Conservation (phyloP, 2,888 invertebrate species). For the Callimorpha dominula region DNA sequence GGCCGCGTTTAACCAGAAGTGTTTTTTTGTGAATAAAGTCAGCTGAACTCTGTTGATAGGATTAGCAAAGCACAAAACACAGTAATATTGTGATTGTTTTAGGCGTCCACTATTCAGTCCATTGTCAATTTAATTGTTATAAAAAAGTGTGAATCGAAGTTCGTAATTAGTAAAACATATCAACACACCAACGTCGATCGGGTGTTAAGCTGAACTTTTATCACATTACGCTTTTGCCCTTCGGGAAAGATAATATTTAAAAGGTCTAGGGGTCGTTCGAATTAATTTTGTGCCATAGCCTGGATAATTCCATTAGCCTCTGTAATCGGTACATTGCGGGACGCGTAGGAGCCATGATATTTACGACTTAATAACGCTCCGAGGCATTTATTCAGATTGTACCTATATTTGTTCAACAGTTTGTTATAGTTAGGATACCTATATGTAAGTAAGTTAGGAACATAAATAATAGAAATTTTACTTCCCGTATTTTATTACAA, state of each 20-base stretch:
- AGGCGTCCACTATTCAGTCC: too few relatives aligned
- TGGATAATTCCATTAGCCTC: conserved; percentile 76
- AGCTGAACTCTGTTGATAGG: too few relatives aligned
- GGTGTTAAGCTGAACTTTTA: conserved; percentile 59
- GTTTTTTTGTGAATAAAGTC: neutral
- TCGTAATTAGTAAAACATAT: conserved; percentile 15
- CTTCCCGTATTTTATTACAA: neutral
- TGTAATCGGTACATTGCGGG: conserved; percentile 56
- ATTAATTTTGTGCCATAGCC: conserved; percentile 74
- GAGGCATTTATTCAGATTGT: conserved; percentile 54
- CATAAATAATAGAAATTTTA: neutral
- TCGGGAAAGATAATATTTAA: conserved; percentile 61
- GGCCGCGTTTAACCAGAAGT: neutral
- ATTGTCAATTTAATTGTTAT: too few relatives aligned
- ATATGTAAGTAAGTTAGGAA: neutral
- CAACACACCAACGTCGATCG: conserved; percentile 31
- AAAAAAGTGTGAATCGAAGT: neutral
- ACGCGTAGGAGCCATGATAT: conserved; percentile 59
- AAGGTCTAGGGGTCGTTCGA: conserved; percentile 66
- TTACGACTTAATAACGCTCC: conserved; percentile 70
- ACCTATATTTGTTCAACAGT: conserved; percentile 30
- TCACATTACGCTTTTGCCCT: conserved; percentile 59
- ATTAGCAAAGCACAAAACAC: neutral
- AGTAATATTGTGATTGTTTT: neutral
- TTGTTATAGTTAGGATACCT: conserved; percentile 5